phyloP scores from a whole-genome alignment of 2,888 invertebrate genomes.

The Ferdinandea cuprea region DNA sequence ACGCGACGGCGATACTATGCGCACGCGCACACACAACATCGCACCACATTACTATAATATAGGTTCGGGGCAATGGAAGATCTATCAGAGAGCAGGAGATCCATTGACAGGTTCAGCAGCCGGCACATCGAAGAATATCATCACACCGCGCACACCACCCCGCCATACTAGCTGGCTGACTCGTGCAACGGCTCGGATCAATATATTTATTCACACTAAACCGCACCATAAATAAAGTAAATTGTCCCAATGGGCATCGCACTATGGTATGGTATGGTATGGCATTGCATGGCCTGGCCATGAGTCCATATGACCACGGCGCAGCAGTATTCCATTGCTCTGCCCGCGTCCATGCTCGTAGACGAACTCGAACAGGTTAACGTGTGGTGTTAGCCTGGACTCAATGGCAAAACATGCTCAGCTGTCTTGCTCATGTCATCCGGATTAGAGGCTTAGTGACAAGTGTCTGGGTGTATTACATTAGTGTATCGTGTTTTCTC shows the following conservation, averaged over 20 bases:
- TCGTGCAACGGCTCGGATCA: slow-evolving; percentile 43
- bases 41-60: slow-evolving; percentile 62
- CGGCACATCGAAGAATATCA: slow-evolving; percentile 27
- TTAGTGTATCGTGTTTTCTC: slow-evolving; percentile 72
- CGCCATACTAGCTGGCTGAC: too few relatives aligned
- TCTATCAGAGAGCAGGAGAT: slow-evolving; percentile 49
- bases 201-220: slow-evolving; percentile 74
- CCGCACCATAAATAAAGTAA: slow-evolving; percentile 73
- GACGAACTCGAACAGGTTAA: slow-evolving; percentile 64
- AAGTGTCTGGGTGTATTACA: slow-evolving; percentile 75
- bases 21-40: slow-evolving; percentile 54
- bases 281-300: slow-evolving; percentile 29
- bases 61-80: slow-evolving; percentile 50
- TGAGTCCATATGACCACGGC: slow-evolving; percentile 66
- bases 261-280: too few relatives aligned
- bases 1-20: slow-evolving; percentile 3
- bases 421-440: slow-evolving; percentile 75
- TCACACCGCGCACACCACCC: background rate
- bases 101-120: slow-evolving; percentile 64
- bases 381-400: slow-evolving; percentile 46
- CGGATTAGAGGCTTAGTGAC: slow-evolving; percentile 74
- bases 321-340: background rate
- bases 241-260: slow-evolving; percentile 71
- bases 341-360: slow-evolving; percentile 13
- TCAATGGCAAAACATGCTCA: slow-evolving; percentile 74